These are phyloP conservation scores for Phyllotreta striolata DNA, from an alignment of 2,888 invertebrate species.

Conservation along the genomic window DNA sequence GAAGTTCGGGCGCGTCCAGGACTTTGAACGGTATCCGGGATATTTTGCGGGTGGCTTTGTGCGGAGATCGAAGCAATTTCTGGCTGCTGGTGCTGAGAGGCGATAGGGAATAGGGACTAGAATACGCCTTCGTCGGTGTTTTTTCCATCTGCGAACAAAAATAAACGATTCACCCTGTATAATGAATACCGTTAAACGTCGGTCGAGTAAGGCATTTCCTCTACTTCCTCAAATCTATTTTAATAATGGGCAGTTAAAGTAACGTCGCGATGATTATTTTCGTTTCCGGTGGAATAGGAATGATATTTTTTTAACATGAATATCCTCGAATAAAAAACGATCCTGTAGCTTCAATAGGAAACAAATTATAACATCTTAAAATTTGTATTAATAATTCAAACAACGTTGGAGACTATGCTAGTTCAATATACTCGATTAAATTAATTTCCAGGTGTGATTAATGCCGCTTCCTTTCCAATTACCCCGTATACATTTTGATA, in stretches of 20 bases:
- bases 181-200: constrained; percentile 19
- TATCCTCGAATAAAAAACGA: too few relatives aligned
- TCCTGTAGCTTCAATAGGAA: too few relatives aligned
- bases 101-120: constrained; percentile 90
- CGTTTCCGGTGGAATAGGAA: not conserved
- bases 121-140: constrained; percentile 74
- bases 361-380: too few relatives aligned
- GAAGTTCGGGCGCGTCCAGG: constrained; percentile 93
- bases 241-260: not conserved
- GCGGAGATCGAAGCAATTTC: constrained; percentile 89
- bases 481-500: constrained; percentile 20
- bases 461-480: constrained; percentile 14
- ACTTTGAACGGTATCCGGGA: constrained; percentile 97
- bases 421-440: not conserved
- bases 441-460: constrained; percentile 3
- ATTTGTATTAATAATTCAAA: too few relatives aligned
- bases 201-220: constrained; percentile 19
- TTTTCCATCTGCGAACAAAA: constrained; percentile 71
- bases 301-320: not conserved
- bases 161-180: constrained; percentile 43
- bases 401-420: too few relatives aligned
- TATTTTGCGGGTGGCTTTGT: constrained; percentile 98
- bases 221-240: constrained; percentile 5
- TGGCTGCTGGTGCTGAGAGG: constrained; percentile 96
- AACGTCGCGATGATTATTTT: constrained; percentile 6